Evolutionary conservation across 2,888 invertebrate genomes (phyloP).

Genomic region (Pandemis corylana): DNA sequence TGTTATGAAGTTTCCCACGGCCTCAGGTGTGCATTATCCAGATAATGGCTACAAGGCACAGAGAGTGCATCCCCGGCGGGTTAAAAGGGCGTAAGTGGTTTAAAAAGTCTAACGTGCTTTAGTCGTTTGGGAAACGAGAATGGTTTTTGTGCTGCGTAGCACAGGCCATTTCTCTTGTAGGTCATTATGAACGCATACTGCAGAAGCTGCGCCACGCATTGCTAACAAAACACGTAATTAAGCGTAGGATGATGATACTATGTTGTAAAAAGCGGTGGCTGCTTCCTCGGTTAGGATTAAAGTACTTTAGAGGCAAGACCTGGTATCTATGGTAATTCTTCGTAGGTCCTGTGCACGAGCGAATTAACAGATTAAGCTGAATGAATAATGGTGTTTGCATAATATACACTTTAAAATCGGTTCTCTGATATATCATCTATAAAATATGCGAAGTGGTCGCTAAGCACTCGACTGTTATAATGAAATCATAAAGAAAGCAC

Average conservation of each 20-base stretch:
- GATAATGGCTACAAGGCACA: conserved; percentile 69
- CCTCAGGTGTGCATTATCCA: conserved; percentile 60
- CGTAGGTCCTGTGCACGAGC: no score
- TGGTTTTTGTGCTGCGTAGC: conserved; percentile 22
- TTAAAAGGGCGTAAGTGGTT: conserved; percentile 5
- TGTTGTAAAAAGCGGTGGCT: conserved; percentile 2
- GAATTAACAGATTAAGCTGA: no score
- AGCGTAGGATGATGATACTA: conserved; percentile 16
- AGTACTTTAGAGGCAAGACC: neutral
- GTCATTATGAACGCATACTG: conserved; percentile 20
- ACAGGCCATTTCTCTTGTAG: conserved; percentile 40
- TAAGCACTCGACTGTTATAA: no score
- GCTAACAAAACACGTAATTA: conserved; percentile 37
- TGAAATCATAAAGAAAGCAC: neutral
- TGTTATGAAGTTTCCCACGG: conserved; percentile 66
- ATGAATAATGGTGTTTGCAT: no score
- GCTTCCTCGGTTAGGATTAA: conserved; percentile 1
- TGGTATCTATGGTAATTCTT: neutral
- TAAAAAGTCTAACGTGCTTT: neutral
- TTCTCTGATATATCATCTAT: no score
- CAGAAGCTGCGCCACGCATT: conserved; percentile 26
- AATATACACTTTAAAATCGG: no score
- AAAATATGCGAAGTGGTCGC: no score
- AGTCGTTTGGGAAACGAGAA: neutral
- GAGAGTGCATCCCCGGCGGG: neutral